Conservation (phyloP, 2,797 vertebrate species). For the Tenualosa thibaudeaui region DNA sequence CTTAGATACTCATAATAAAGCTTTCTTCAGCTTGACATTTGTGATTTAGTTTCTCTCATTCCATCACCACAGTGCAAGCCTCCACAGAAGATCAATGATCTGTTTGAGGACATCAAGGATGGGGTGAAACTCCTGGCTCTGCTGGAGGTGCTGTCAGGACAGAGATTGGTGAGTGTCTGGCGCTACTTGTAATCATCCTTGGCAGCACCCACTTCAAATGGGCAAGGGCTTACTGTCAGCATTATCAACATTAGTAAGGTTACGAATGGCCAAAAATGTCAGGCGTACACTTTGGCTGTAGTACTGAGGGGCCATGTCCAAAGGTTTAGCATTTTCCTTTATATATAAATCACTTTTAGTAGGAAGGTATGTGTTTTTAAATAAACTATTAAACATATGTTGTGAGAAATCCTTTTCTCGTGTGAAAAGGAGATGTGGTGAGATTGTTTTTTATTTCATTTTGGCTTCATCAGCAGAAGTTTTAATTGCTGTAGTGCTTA, state of each 20-base stretch:
- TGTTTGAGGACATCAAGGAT: constrained; percentile 99
- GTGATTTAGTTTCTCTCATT: background rate
- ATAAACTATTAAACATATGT: background rate
- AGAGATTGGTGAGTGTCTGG: constrained; percentile 86
- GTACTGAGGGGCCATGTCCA: background rate
- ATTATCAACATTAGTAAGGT: background rate
- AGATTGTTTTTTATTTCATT: too few species aligned
- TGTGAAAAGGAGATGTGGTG: too few species aligned
- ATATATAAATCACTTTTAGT: background rate
- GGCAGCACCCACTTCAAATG: background rate
- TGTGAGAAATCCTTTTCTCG: too few species aligned
- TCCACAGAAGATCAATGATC: constrained; percentile 87
- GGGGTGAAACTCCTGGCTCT: constrained; percentile 92
- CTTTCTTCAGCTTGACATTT: background rate
- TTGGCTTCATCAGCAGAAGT: too few species aligned
- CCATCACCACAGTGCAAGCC: constrained; percentile 81
- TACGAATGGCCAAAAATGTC: background rate
- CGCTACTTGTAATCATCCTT: background rate
- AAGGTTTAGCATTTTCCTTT: background rate
- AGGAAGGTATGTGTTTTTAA: background rate
- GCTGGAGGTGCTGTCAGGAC: constrained; percentile 94
- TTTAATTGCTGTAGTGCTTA: too few species aligned
- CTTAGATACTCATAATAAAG: background rate
- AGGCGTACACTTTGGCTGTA: background rate
- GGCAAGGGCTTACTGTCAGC: background rate